Conservation (phyloP, 2,113 vertebrate species). For the Lanius ludovicianus region DNA sequence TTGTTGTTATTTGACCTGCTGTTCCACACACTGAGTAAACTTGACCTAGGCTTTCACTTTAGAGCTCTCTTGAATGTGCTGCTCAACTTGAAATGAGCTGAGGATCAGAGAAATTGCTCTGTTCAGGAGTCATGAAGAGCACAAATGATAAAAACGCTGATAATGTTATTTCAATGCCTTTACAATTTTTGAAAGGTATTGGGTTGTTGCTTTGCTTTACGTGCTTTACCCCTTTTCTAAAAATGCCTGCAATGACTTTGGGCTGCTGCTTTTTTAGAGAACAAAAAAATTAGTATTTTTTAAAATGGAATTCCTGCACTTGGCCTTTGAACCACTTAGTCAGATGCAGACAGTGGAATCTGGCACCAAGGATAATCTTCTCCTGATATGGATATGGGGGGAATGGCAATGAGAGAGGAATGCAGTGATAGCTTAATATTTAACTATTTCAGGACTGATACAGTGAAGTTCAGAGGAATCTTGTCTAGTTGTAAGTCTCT, state of each 20-base stretch:
- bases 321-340: constrained; percentile 53
- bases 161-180: neutral
- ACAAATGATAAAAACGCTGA: neutral
- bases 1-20: neutral
- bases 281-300: neutral
- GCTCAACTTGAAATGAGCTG: neutral
- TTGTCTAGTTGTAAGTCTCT: neutral
- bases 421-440: constrained; percentile 37
- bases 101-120: neutral
- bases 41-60: neutral
- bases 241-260: neutral
- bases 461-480: neutral
- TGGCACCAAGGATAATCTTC: constrained; percentile 59
- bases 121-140: neutral
- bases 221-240: neutral
- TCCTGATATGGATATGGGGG: constrained; percentile 45
- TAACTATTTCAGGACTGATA: constrained; percentile 27
- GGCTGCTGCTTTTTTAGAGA: neutral
- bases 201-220: neutral
- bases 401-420: constrained; percentile 49
- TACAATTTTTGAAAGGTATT: neutral
- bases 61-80: neutral
- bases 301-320: constrained; percentile 20
- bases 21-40: neutral
- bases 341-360: constrained; percentile 63